Conservation (phyloP, 30 jellyfish, hydroid and myxozoan genomes). For the Sanderia malayensis region DNA sequence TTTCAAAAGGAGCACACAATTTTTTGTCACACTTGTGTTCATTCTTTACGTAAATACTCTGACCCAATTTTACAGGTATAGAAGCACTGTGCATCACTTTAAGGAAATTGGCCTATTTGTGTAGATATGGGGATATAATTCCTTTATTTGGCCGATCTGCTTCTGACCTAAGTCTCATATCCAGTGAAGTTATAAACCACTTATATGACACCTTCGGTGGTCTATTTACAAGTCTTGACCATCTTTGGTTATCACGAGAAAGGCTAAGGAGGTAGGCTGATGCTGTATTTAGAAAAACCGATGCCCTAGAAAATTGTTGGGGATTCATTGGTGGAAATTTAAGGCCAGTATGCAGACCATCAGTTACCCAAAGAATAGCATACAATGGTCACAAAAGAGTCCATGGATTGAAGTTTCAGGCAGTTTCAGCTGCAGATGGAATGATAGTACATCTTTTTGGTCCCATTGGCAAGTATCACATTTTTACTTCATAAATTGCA, state of each 20-base stretch:
- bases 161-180: too few relatives aligned
- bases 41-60: too few relatives aligned
- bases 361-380: constrained; percentile 29
- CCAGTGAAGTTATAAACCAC: not conserved
- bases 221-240: constrained; percentile 11
- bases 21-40: too few relatives aligned
- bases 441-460: constrained; percentile 41
- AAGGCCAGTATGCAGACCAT: constrained; percentile 42
- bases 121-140: too few relatives aligned
- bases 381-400: constrained; percentile 57
- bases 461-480: constrained; percentile 17
- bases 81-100: too few relatives aligned
- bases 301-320: constrained; percentile 48
- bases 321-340: constrained; percentile 56
- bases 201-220: not conserved
- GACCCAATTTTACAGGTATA: too few relatives aligned
- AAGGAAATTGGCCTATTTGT: too few relatives aligned
- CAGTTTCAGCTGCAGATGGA: constrained; percentile 46
- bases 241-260: constrained; percentile 18
- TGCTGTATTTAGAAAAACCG: constrained; percentile 17
- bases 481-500: not conserved
- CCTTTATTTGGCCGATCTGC: too few relatives aligned
- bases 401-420: constrained; percentile 42
- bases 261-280: constrained; percentile 9
- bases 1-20: too few relatives aligned